Percentiles rank a stretch among this genome's conserved stretches.
phyloP scores from a whole-genome alignment of 2,797 vertebrate genomes.

The Clarias platycephalus region DNA sequence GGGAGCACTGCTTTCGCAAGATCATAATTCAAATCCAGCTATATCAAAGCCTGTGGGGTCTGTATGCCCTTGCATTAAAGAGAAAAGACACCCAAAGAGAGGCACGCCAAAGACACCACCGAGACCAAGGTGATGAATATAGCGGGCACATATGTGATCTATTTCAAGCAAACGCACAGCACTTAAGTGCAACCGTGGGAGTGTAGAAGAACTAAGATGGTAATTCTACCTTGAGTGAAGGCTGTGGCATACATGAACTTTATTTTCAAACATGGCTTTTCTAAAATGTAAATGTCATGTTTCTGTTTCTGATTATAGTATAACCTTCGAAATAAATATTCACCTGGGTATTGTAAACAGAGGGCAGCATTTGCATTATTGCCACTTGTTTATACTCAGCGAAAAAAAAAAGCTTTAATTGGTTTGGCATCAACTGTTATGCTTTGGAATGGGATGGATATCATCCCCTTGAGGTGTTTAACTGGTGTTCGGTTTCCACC shows the following conservation, averaged over 20 bases:
- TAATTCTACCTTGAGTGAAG: slow-evolving; percentile 39
- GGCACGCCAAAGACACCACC: slow-evolving; percentile 52
- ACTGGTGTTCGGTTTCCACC: slow-evolving; percentile 2
- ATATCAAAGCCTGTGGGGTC: slow-evolving; percentile 58
- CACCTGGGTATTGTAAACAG: neutral
- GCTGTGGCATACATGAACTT: slow-evolving; percentile 28
- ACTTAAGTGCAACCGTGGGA: slow-evolving; percentile 32
- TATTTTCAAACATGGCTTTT: slow-evolving; percentile 27
- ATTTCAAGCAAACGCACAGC: slow-evolving; percentile 51
- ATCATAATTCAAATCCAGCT: slow-evolving; percentile 58
- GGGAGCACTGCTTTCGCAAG: slow-evolving; percentile 55
- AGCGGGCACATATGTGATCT: slow-evolving; percentile 42
- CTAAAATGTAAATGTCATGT: neutral
- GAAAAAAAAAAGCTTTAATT: neutral
- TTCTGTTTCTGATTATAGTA: neutral
- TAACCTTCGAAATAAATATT: neutral
- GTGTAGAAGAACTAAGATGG: slow-evolving; percentile 41
- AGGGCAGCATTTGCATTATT: slow-evolving; percentile 5
- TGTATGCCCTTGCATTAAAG: slow-evolving; percentile 56
- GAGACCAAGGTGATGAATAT: slow-evolving; percentile 59
- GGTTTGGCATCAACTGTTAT: neutral
- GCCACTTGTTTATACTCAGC: neutral
- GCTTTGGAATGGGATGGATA: neutral
- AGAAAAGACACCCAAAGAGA: slow-evolving; percentile 59
- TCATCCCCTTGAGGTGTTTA: neutral